Conservation (phyloP, 2,888 invertebrate genomes). For the Drosophila hamatofila region DNA sequence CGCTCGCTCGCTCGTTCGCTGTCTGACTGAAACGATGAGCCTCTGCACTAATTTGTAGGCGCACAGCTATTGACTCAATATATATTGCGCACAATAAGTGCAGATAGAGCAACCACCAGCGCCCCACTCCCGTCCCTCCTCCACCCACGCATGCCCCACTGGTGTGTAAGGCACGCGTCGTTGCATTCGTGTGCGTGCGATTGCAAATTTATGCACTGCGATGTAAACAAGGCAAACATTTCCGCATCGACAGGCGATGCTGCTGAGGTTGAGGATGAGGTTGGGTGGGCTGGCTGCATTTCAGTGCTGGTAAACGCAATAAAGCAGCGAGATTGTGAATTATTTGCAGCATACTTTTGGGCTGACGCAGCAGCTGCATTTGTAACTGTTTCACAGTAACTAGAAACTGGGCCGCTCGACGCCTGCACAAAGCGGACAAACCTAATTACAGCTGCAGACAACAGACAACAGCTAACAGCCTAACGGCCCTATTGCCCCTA, state of each 20-base stretch:
- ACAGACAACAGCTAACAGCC: constrained; percentile 11
- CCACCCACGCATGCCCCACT: background rate
- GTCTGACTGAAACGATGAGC: constrained; percentile 1
- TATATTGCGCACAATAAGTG: constrained; percentile 52
- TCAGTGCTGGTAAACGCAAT: constrained; percentile 32
- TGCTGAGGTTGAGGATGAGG: constrained; percentile 9
- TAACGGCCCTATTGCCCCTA: background rate
- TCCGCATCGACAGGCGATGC: constrained; percentile 57
- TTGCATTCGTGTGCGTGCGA: constrained; percentile 70
- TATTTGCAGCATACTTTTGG: constrained; percentile 76
- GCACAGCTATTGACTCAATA: constrained; percentile 56
- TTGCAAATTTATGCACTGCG: constrained; percentile 80
- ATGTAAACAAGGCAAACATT: constrained; percentile 80
- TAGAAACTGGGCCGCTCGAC: constrained; percentile 27
- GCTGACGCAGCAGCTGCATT: constrained; percentile 39
- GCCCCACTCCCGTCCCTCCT: background rate
- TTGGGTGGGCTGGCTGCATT: background rate
- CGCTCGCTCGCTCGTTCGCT: background rate
- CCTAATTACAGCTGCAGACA: constrained; percentile 77
- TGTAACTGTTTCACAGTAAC: constrained; percentile 23
- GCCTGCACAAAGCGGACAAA: constrained; percentile 57
- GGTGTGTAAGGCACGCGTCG: constrained; percentile 49
- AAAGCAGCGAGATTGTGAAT: constrained; percentile 68
- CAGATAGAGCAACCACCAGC: background rate
- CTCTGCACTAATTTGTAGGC: constrained; percentile 72